Base-by-base conservation (phyloP, 1,140 invertebrate genomes). In the Meloidogyne exigua region DNA sequence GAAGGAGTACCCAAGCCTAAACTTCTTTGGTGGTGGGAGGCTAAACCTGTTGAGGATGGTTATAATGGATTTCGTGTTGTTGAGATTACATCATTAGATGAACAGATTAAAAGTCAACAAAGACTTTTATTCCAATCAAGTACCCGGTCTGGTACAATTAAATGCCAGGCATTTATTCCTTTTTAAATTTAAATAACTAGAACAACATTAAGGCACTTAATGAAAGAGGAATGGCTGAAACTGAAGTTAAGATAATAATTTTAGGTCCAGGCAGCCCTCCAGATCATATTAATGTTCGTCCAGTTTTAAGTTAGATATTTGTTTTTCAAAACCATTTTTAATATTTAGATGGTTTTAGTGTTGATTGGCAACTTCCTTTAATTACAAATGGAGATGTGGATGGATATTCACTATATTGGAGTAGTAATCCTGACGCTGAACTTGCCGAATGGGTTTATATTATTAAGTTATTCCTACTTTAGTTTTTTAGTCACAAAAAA, bases 31-130 rank as follows among this genome's bases (percentile, higher is more conserved):
- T 76, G 82, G 15, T 87, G 85, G 84, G 79, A 87, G 62, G 78
- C 75, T 65, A 68, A 42, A 18, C 75, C 81, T 0, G 80, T 87
- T 63, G 86, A 83, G 44, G 85, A 86, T 70, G 85, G 85, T 65
- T 82, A 88, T 63, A 83, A 83, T 64, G 86, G 76, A 25, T 86
- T 88, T 76, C 83, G 85, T 32, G 75, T 87, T 23, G 86, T 87
- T 67, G 85, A 87, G 72, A 69, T 80, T 18, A 85, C 80, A 25
- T 77, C 79, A 36, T 75, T 84, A 49, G 84, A 86, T 78, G 81
- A 44, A 63, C 72, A 80, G 36, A 81, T 87, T 75, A 44, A 67
- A 28, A 83, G 74, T 23, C 83, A 81, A 32, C 83, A 82, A 76
- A 86, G 85, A 64, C 68, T 87, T 66, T 79, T 83, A 68, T 79